A percentile compares a stretch with the other conserved stretches of the same genome.
These are phyloP conservation scores for Pycnomerus fuliginosus DNA, from an alignment of 2,888 invertebrate species.

Conservation along the genomic window DNA sequence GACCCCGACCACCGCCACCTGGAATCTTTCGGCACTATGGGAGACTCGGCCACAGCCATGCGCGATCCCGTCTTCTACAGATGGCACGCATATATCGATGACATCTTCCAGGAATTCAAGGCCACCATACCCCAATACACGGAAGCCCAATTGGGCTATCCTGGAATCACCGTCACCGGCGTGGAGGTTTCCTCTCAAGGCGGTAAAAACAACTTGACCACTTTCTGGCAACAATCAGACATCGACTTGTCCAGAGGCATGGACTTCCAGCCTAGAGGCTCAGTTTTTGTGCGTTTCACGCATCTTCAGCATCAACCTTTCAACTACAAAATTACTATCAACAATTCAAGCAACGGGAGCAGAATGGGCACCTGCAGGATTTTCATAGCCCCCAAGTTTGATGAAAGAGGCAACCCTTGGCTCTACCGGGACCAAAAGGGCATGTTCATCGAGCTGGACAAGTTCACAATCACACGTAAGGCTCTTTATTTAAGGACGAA, in stretches of 20 bases:
- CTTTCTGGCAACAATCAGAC: conserved; percentile 79
- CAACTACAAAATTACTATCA: conserved; percentile 57
- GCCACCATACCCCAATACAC: conserved; percentile 66
- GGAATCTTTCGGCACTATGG: conserved; percentile 80
- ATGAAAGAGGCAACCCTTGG: conserved; percentile 66
- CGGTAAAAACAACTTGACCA: conserved; percentile 59
- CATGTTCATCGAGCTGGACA: conserved; percentile 72
- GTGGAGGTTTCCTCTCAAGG: conserved; percentile 59
- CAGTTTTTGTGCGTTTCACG: conserved; percentile 70
- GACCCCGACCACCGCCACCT: conserved; percentile 77
- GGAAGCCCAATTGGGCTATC: conserved; percentile 59
- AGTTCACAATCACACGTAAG: conserved; percentile 65
- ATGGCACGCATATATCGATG: conserved; percentile 80
- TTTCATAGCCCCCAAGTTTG: conserved; percentile 65
- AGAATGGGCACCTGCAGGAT: conserved; percentile 66
- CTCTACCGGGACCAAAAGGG: conserved; percentile 63
- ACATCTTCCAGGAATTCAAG: conserved; percentile 75
- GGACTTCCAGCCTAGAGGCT: conserved; percentile 77
- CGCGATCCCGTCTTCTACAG: conserved; percentile 84
- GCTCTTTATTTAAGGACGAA: conserved; percentile 22
- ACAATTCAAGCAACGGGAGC: conserved; percentile 44
- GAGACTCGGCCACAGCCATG: conserved; percentile 83
- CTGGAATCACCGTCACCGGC: conserved; percentile 62
- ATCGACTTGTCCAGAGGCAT: conserved; percentile 77
- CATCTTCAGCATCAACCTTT: conserved; percentile 76